These are phyloP conservation scores for Agriopis aurantiaria DNA, from an alignment of 2,888 invertebrate genomes.

Conservation along the genomic window DNA sequence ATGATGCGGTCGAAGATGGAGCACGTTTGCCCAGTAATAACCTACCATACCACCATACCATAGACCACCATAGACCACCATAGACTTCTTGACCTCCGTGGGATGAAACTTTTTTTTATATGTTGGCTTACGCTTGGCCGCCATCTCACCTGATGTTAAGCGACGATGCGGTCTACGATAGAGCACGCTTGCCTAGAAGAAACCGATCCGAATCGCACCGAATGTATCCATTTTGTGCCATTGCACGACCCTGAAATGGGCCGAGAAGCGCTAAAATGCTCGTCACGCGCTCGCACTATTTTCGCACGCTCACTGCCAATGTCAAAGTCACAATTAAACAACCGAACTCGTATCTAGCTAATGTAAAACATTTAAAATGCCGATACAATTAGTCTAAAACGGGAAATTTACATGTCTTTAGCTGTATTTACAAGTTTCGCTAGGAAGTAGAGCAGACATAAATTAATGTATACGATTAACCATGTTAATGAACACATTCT, in stretches of 20 bases:
- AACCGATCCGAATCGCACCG: neutral
- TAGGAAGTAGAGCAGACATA: slow-evolving; percentile 35
- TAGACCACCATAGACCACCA: too few relatives aligned
- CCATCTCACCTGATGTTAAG: too few relatives aligned
- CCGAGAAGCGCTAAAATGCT: slow-evolving; percentile 48
- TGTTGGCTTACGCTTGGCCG: too few relatives aligned
- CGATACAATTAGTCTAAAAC: slow-evolving; percentile 20
- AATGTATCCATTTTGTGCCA: slow-evolving; percentile 55
- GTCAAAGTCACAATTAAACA: slow-evolving; percentile 23
- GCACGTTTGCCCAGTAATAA: too few relatives aligned
- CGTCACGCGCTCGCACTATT: slow-evolving; percentile 28
- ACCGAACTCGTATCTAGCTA: slow-evolving; percentile 13
- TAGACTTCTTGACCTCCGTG: too few relatives aligned
- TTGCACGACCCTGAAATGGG: slow-evolving; percentile 55
- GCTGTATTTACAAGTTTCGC: slow-evolving; percentile 23
- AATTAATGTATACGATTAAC: slow-evolving; percentile 35
- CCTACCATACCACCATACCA: too few relatives aligned
- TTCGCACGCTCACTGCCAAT: slow-evolving; percentile 35
- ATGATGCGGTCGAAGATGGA: too few relatives aligned
- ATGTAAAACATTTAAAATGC: slow-evolving; percentile 23
- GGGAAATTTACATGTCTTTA: slow-evolving; percentile 16
- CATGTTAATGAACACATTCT: slow-evolving; percentile 36
- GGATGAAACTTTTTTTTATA: too few relatives aligned
- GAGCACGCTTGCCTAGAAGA: too few relatives aligned
- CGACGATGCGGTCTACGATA: too few relatives aligned